Percentiles rank a stretch among this genome's conserved stretches.
These are phyloP conservation scores for Melieria omissa DNA, from an alignment of 2,888 invertebrate genomes.

Conservation along the genomic window DNA sequence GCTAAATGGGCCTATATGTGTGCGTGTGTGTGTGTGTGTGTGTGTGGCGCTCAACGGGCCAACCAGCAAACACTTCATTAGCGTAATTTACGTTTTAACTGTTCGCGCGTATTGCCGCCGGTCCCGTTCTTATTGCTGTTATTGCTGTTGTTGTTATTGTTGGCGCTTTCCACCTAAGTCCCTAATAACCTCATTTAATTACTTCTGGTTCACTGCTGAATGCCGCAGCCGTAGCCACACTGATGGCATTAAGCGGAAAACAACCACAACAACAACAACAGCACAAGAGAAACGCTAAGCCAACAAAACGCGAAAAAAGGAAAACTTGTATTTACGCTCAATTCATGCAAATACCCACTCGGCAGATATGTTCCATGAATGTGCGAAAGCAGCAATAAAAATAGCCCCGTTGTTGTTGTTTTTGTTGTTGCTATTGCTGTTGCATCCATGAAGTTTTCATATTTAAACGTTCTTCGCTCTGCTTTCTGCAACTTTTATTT, in stretches of 20 bases:
- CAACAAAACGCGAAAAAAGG: neutral
- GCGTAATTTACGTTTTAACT: conserved; percentile 47
- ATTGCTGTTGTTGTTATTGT: no score
- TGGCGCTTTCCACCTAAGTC: conserved; percentile 18
- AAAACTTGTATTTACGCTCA: conserved; percentile 10
- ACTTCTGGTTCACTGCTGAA: conserved; percentile 41
- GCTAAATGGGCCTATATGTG: neutral
- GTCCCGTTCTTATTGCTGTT: no score
- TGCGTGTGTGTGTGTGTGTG: neutral
- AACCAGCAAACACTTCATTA: conserved; percentile 48
- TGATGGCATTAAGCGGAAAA: no score
- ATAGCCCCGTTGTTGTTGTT: neutral
- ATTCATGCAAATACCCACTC: conserved; percentile 19
- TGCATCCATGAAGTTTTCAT: neutral
- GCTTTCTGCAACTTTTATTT: no score
- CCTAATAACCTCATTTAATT: conserved; percentile 44
- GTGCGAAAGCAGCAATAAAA: neutral
- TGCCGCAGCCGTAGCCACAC: neutral
- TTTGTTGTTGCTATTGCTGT: neutral
- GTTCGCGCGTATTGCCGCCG: neutral
- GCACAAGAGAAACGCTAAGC: neutral
- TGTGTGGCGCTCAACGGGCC: neutral
- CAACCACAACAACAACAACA: neutral
- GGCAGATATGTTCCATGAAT: neutral
- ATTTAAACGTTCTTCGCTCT: neutral